Evolutionary conservation across 2,797 vertebrate genomes (phyloP).

Genomic region (Rhinophrynus dorsalis): DNA sequence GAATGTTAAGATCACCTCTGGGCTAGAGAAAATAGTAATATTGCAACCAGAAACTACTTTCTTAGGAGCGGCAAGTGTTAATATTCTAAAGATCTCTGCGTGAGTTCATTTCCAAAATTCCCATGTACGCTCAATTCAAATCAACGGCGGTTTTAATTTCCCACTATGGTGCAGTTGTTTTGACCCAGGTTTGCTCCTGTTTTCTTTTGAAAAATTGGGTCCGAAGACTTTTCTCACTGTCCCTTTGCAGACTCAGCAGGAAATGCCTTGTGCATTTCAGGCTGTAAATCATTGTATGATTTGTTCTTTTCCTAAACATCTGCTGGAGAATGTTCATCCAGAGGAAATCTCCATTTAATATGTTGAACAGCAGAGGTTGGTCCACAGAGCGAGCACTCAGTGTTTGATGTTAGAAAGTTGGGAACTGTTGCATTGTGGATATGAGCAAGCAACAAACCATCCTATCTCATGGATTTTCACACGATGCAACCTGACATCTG

Average conservation of each 20-base stretch:
- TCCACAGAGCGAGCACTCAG: neutral
- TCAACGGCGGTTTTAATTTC: too few relatives aligned
- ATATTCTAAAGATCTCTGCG: too few relatives aligned
- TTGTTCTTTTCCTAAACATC: neutral
- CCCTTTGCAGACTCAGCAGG: constrained; percentile 52
- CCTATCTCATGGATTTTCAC: constrained; percentile 4
- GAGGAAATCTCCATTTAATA: constrained; percentile 30
- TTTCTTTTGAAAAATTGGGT: neutral
- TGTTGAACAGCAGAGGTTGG: neutral
- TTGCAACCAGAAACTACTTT: too few relatives aligned
- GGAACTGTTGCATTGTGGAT: constrained; percentile 12
- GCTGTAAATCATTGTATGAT: constrained; percentile 38
- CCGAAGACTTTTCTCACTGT: constrained; percentile 40
- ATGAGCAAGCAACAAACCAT: constrained; percentile 2
- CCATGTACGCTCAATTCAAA: too few relatives aligned
- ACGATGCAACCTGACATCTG: neutral
- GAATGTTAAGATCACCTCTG: too few relatives aligned
- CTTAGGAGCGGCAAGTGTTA: too few relatives aligned
- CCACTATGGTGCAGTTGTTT: too few relatives aligned
- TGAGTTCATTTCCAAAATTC: too few relatives aligned
- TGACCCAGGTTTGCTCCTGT: too few relatives aligned
- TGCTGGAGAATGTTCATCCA: neutral
- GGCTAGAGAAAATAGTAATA: too few relatives aligned
- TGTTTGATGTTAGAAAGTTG: neutral
- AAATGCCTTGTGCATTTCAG: neutral